Evolutionary conservation across 2,888 invertebrate species (phyloP).

Genomic region (Sussaba pulchella): DNA sequence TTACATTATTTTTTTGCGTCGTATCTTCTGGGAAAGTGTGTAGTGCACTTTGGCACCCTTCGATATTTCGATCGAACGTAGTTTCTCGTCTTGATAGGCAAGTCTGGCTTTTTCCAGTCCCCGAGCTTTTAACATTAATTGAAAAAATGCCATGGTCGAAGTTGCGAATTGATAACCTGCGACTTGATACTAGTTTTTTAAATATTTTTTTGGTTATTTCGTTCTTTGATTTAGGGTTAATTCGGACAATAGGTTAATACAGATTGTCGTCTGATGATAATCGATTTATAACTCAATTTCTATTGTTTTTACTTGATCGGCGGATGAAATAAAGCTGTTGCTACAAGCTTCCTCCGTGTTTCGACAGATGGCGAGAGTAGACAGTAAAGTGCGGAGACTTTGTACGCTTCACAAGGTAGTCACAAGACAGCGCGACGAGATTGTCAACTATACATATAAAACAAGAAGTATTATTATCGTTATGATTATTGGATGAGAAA

Average conservation of each 20-base stretch:
- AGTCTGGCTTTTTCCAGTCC: conserved; percentile 85
- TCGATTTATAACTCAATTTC: conserved; percentile 39
- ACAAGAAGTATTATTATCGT: too few relatives aligned
- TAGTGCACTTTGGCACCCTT: conserved; percentile 84
- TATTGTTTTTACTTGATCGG: conserved; percentile 18
- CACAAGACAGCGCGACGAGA: too few relatives aligned
- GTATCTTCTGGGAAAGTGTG: conserved; percentile 85
- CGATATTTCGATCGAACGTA: conserved; percentile 85
- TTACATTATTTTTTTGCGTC: conserved; percentile 79
- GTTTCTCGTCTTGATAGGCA: conserved; percentile 86
- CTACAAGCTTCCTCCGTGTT: neutral
- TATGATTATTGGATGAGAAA: too few relatives aligned
- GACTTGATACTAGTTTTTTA: conserved; percentile 17
- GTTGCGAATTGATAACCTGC: conserved; percentile 24
- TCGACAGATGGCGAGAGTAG: conserved; percentile 41
- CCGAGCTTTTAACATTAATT: conserved; percentile 86
- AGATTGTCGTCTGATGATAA: neutral
- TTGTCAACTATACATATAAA: too few relatives aligned
- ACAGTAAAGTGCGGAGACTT: neutral
- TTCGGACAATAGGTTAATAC: conserved; percentile 5
- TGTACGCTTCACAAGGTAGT: too few relatives aligned
- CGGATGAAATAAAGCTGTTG: conserved; percentile 17
- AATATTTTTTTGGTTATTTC: conserved; percentile 9
- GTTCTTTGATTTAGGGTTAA: neutral
- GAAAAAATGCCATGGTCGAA: conserved; percentile 86